phyloP scores from a whole-genome alignment of 2,888 invertebrate genomes.

The Yponomeuta cagnagella region DNA sequence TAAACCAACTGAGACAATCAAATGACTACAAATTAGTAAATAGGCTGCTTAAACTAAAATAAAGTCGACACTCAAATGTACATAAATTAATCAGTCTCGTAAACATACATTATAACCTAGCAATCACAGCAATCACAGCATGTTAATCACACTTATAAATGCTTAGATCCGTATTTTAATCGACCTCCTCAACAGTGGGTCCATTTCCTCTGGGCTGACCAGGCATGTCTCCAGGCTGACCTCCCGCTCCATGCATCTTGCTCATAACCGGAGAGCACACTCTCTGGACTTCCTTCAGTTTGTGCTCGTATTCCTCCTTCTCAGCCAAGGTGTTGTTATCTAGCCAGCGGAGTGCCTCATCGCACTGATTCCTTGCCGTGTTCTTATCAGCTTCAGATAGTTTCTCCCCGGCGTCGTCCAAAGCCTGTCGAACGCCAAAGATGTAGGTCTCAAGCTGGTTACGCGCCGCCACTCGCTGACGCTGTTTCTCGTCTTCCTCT shows the following conservation, averaged over 20 bases:
- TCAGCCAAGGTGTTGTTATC: conserved; percentile 80
- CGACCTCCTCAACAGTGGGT: conserved; percentile 53
- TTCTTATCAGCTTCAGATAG: conserved; percentile 79
- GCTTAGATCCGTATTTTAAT: conserved; percentile 28
- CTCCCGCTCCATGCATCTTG: conserved; percentile 74
- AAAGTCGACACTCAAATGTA: neutral
- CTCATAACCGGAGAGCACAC: conserved; percentile 76
- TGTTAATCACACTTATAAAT: neutral
- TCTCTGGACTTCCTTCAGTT: conserved; percentile 75
- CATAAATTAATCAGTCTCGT: conserved; percentile 11
- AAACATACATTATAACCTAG: neutral
- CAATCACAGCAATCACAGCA: conserved; percentile 26
- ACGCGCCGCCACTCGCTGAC: conserved; percentile 80
- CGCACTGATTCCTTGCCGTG: conserved; percentile 64
- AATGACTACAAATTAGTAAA: neutral
- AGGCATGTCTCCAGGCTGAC: conserved; percentile 43
- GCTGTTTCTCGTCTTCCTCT: conserved; percentile 82
- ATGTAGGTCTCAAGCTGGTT: conserved; percentile 84
- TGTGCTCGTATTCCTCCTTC: conserved; percentile 78
- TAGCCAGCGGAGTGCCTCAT: conserved; percentile 81
- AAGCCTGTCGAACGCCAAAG: conserved; percentile 81
- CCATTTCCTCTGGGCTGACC: conserved; percentile 26
- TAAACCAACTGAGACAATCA: neutral
- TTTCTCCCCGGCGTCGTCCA: conserved; percentile 77
- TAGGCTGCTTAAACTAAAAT: neutral